Base-by-base conservation (phyloP, 2,113 vertebrate genomes). In the Oreotrochilus melanogaster region DNA sequence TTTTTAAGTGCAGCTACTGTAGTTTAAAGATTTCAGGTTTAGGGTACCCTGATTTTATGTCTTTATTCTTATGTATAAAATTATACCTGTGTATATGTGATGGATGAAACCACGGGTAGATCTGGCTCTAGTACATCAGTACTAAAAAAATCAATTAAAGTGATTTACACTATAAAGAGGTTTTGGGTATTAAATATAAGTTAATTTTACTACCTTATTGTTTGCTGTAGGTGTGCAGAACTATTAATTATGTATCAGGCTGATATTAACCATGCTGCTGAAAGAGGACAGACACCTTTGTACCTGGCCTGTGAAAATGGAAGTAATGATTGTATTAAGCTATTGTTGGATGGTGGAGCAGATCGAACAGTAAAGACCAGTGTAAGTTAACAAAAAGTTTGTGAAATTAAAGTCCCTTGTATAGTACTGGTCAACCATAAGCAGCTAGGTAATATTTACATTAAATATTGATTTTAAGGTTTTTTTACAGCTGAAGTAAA, bases 261-360 rank as follows among this genome's bases (percentile, higher is more conserved):
- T 96, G 96, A 99, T 88, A 97, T 99, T 97, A 98, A 99, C 92
- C 92, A 96, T 48, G 96, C 96, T 97, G 98, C 98, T 95, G 95
- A 97, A 57, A 98, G 96, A 96, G 99, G 98, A 85, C 98, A 98
- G 96, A 99, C 98, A 69, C 97, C 99, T 91, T 98, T 99, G 60
- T 98, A 98, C 96, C 96, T 99, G 97, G 98, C 99, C 96, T 98
- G 99, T 96, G 98, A 98, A 97, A 98, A 98, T 11, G 99, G 99
- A 97, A 97, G 96, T 80, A 95, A 96, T 24, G 97, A 98, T 96
- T 99, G 98, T 93, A 97, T 98, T 88, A 98, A 97, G 89, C 92
- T 98, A 27, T 97, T 99, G 96, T 95, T 99, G 97, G 97, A 98
- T 88, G 94, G 97, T 91, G 98, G 98, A 96, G 98, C 98, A 6